Evolutionary conservation across 1,140 invertebrate species (phyloP).

Genomic region (Danaus melanippus): DNA sequence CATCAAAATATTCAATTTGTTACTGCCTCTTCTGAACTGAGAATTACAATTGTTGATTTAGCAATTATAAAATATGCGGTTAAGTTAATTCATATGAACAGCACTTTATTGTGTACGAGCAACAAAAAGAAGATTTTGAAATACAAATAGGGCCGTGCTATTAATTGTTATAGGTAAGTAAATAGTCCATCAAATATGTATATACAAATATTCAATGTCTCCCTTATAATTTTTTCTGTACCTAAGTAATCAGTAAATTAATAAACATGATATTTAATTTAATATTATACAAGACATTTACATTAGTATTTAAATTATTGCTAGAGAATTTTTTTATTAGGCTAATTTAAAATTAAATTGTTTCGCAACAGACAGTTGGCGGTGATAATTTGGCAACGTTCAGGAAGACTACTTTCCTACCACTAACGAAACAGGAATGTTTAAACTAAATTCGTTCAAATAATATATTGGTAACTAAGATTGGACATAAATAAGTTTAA

Average conservation of each 20-base stretch:
- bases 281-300: conserved; percentile 71
- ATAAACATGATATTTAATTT: conserved; percentile 51
- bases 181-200: conserved; percentile 15
- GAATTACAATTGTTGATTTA: no score
- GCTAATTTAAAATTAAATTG: conserved; percentile 61
- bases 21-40: conserved; percentile 3
- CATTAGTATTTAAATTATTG: conserved; percentile 68
- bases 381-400: conserved; percentile 68
- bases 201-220: conserved; percentile 31
- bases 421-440: conserved; percentile 69
- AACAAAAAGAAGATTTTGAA: conserved; percentile 35
- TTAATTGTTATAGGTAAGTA: conserved; percentile 9
- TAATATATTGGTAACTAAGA: conserved; percentile 67
- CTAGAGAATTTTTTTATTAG: conserved; percentile 69
- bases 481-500: conserved; percentile 53
- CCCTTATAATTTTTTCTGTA: conserved; percentile 38
- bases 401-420: conserved; percentile 69
- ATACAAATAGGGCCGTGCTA: conserved; percentile 32
- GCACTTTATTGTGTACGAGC: conserved; percentile 11
- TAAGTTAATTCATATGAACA: no score
- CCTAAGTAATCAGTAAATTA: conserved; percentile 32
- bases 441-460: conserved; percentile 69
- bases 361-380: conserved; percentile 64
- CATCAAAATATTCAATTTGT: conserved; percentile 31
- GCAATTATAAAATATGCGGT: no score